Base-by-base conservation (phyloP, 92 coral and sea anemone genomes). In the Epizoanthus rinbou region DNA sequence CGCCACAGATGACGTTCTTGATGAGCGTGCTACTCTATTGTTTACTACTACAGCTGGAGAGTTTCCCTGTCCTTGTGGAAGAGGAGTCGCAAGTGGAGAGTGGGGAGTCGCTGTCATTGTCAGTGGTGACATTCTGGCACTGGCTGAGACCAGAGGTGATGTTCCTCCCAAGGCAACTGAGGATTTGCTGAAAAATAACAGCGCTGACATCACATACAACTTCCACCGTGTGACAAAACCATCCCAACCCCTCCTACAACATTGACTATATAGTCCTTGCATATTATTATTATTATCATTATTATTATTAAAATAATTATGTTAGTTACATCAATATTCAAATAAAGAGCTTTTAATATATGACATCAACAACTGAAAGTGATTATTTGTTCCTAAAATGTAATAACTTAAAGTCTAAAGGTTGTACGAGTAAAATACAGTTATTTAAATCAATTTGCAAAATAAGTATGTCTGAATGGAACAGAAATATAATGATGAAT, bases 1-100 rank as follows among this genome's bases (percentile, higher is more conserved):
- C 4, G 98, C 98, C 87, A 93, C 88, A 33, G 98, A 93, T 25
- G 98, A 93, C 11, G 98, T 93, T 83, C 98, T 88, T 72, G 98
- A 93, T 35, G 98, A 81, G 22, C 98, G 90, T 75, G 88, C 87
- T 21, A 87, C 75, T 76, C 90, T 89, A 69, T 80, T 91, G 52
- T 87, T 85, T 43, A 74, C 58, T 62, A 86, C 16, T 69, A 88
- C 47, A 16, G 86, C 83, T 17, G 98, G 91, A 0, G 91, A 89
- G 6, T 89, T 63, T 28, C 94, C 95, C 15, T 86, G 86, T 41
- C 87, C 87, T 69, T 92, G 92, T 23, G 92, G 62, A 25, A 91
- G 88, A 8, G 96, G 95, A 24, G 76, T 89, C 54, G 98, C 98
- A 64, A 95, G 91, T 8, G 98, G 98, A 2, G 98, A 93, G 8